Conservation (phyloP, 2,113 vertebrate genomes). For the Brevimyrus niger region DNA sequence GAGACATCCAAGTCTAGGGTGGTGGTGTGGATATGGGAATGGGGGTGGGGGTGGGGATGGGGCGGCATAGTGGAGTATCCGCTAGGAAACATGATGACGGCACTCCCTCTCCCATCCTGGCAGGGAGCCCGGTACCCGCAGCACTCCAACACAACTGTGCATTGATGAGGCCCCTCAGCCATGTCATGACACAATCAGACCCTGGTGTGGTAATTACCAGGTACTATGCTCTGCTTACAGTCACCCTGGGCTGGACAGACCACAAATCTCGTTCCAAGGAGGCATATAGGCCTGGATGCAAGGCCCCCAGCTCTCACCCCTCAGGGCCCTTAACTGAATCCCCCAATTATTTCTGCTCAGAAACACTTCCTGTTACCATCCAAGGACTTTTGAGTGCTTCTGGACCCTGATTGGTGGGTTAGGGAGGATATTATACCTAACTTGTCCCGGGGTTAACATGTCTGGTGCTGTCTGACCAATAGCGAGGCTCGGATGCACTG, state of each 20-base stretch:
- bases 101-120: background rate
- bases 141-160: background rate
- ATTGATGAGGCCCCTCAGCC: background rate
- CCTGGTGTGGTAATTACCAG: background rate
- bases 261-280: background rate
- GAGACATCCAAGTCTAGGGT: too few relatives aligned
- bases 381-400: background rate
- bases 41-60: background rate
- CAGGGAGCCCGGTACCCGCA: background rate
- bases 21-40: background rate
- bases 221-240: background rate
- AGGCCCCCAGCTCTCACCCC: background rate
- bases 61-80: background rate
- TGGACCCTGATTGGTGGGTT: background rate
- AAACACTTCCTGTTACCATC: background rate
- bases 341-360: background rate
- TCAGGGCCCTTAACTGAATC: background rate
- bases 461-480: background rate
- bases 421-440: background rate
- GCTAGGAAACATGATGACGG: background rate
- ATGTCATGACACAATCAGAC: background rate
- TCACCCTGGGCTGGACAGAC: background rate
- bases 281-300: background rate
- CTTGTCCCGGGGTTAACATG: background rate
- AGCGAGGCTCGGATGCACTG: background rate